Evolutionary conservation across 2,797 vertebrate genomes (phyloP), one percentile per base, ranked within the genome.

Genomic region (Acrossocheilus fasciatus): DNA sequence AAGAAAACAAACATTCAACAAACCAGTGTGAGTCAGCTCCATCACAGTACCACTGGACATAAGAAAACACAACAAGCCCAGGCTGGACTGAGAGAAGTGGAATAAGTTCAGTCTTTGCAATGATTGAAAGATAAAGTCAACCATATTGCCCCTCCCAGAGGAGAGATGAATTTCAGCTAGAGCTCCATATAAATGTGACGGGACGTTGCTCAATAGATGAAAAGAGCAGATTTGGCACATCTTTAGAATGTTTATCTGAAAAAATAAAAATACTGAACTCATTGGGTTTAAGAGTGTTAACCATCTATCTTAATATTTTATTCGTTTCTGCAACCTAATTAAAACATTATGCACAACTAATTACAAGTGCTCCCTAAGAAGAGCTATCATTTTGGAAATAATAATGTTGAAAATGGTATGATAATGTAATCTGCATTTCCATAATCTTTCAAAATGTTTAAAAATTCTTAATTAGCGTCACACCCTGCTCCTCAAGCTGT

Each of bases 141-240:
- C 50, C 41, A 72, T 17, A 69, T 59, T 45, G 12, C n/a, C 36
- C 8, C 20, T 59, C 41, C 50, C 75, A 57, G 50, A 79, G 23
- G 45, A 64, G 6, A 43, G 66, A 79, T 66, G 26, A 10, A 50
- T 75, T 43, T 75, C 45, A 66, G 82, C 45, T 34, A 59, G 12
- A 85, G 45, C 34, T 59, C 76, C 23, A 59, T 57, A 59, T 43
- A 78, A 70, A 18, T n/a, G 39, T 57, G 47, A 11, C n/a, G 4
- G 59, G 20, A 62, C 10, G 11, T 68, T 68, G 66, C 34, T 36
- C 66, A 68, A 36, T 4, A 68, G 3, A 68, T 36, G 34, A 36
- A 68, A 85, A 72, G 5, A 45, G 14, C 64, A 59, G 23, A 70
- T n/a, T 72, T 59, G 34, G n/a, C 75, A 85, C 39, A 72, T 79